Conservation (phyloP, 2,797 vertebrate species). For the Pempheris klunzingeri region DNA sequence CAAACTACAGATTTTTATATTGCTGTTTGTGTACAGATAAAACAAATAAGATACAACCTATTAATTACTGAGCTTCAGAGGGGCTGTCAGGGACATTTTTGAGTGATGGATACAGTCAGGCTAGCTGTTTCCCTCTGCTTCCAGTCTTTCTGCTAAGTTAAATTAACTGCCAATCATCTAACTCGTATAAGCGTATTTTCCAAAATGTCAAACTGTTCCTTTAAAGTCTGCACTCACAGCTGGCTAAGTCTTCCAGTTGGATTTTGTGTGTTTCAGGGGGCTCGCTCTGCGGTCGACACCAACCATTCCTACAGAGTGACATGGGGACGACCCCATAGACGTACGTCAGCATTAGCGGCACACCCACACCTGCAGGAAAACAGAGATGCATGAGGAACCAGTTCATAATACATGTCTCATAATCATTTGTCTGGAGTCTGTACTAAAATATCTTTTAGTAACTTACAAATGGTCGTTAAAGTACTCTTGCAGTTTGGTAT, state of each 20-base stretch:
- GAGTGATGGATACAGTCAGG: not conserved
- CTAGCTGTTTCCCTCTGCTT: not conserved
- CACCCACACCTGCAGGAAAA: constrained; percentile 85
- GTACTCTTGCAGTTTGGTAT: not conserved
- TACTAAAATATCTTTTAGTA: not conserved
- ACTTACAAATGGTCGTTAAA: not conserved
- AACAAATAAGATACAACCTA: not conserved
- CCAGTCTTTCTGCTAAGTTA: constrained; percentile 6
- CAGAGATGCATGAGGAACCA: constrained; percentile 27
- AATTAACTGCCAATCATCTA: not conserved
- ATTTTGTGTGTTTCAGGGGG: constrained; percentile 80
- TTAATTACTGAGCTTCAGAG: not conserved
- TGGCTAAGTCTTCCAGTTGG: constrained; percentile 89
- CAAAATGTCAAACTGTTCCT: not conserved
- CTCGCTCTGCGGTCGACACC: constrained; percentile 86
- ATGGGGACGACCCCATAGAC: constrained; percentile 90
- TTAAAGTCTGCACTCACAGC: constrained; percentile 81
- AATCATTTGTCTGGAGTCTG: not conserved
- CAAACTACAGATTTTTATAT: not conserved
- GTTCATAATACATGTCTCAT: not conserved
- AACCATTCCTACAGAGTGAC: constrained; percentile 89
- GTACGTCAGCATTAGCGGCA: constrained; percentile 91
- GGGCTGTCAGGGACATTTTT: not conserved
- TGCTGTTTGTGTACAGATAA: not conserved
- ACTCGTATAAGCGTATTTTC: not conserved